phyloP scores from a whole-genome alignment of 2,113 vertebrate genomes.

The Tychaedon coryphoeus region DNA sequence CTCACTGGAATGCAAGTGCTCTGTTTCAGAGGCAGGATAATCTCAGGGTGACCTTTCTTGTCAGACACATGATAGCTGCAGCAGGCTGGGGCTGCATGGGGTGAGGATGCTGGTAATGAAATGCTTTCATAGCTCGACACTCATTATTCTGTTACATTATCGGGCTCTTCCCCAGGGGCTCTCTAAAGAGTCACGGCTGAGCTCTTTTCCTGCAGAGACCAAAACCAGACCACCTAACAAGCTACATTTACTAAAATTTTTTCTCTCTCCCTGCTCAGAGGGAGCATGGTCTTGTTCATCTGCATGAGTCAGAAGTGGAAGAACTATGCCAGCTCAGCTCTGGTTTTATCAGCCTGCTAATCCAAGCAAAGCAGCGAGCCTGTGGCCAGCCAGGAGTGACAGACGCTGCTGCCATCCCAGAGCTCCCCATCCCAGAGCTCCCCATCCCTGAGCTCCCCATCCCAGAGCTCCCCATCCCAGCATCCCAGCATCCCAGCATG shows the following conservation, averaged over 20 bases:
- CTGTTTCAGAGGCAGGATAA: background rate
- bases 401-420: background rate
- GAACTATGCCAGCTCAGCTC: background rate
- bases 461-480: background rate
- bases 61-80: slow-evolving; percentile 15
- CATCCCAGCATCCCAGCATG: rapidly evolving
- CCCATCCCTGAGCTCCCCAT: too few species aligned
- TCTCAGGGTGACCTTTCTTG: slow-evolving; percentile 27
- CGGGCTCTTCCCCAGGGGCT: slow-evolving; percentile 17
- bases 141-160: slow-evolving; percentile 50
- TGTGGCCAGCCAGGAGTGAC: background rate
- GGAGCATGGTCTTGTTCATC: background rate
- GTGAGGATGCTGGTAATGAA: slow-evolving; percentile 30
- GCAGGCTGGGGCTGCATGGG: background rate
- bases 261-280: background rate
- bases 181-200: slow-evolving; percentile 24
- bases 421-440: background rate
- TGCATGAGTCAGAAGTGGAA: background rate
- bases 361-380: rapidly evolving
- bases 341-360: background rate
- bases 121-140: slow-evolving; percentile 29
- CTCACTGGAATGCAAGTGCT: background rate
- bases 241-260: background rate
- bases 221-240: slow-evolving; percentile 36
- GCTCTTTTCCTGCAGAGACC: slow-evolving; percentile 35